Evolutionary conservation across 2,888 invertebrate species (phyloP).

Genomic region (Xestoiulus laeticollis): DNA sequence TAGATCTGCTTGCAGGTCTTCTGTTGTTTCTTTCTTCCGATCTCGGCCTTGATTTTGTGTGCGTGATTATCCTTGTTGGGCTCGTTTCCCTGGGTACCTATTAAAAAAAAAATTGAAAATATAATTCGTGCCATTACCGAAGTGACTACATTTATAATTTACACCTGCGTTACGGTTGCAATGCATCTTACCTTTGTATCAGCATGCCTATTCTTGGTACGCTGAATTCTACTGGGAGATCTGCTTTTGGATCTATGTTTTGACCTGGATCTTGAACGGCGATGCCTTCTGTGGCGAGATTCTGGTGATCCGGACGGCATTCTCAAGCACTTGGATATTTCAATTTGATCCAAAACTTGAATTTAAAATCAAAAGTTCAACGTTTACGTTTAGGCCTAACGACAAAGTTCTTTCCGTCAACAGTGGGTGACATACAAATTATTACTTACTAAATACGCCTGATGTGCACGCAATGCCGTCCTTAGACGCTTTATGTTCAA

Average conservation of each 20-base stretch:
- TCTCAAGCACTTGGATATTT: neutral
- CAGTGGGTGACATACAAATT: too few relatives aligned
- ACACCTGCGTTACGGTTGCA: too few relatives aligned
- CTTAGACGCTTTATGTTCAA: too few relatives aligned
- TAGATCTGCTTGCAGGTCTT: neutral
- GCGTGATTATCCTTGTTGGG: neutral
- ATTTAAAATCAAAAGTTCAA: too few relatives aligned
- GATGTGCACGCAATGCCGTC: too few relatives aligned
- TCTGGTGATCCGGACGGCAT: neutral
- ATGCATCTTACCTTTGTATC: too few relatives aligned
- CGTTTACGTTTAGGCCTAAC: neutral
- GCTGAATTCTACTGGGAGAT: neutral
- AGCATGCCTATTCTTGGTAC: neutral
- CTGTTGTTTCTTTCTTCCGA: neutral
- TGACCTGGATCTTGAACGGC: neutral
- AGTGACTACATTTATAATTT: too few relatives aligned
- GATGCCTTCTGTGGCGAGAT: neutral
- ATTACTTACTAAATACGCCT: too few relatives aligned
- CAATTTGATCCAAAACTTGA: too few relatives aligned
- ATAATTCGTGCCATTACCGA: too few relatives aligned
- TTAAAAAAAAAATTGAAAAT: neutral
- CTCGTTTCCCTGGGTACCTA: neutral
- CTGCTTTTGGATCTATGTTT: neutral
- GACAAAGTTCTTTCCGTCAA: too few relatives aligned
- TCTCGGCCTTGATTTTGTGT: neutral